Conservation (phyloP, 2,113 vertebrate genomes). For the Bos javanicus region DNA sequence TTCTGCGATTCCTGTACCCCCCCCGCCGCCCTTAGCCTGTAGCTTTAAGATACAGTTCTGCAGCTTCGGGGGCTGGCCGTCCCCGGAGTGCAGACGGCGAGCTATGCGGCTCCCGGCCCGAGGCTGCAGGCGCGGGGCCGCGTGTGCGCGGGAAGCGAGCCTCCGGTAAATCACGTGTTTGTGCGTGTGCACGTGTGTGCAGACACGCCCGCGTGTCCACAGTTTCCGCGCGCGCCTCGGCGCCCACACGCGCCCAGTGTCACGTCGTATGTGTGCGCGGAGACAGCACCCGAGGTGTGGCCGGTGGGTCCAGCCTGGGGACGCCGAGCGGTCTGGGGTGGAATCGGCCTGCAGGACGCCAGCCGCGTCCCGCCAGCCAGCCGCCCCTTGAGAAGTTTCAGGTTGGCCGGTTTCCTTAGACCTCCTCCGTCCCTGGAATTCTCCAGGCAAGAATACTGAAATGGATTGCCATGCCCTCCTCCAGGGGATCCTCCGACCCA, state of each 20-base stretch:
- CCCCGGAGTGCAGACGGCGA: not conserved
- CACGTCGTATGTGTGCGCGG: not conserved
- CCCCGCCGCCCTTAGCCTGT: not conserved
- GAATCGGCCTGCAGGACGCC: not conserved
- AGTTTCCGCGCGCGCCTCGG: too few species aligned
- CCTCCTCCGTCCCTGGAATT: not conserved
- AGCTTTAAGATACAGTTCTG: not conserved
- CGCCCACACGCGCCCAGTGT: fast-evolving
- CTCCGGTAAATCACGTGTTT: not conserved
- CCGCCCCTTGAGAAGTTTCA: not conserved
- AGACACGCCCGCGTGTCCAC: not conserved
- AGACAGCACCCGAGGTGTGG: not conserved
- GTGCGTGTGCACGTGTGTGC: not conserved
- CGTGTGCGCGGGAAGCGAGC: not conserved
- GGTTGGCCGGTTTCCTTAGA: not conserved
- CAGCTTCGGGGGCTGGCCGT: not conserved
- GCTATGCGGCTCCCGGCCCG: too few species aligned
- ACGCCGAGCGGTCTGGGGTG: not conserved
- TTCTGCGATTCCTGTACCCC: too few species aligned
- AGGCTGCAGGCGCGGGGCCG: too few species aligned
- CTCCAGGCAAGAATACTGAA: not conserved
- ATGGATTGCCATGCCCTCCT: not conserved
- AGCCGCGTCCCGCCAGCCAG: fast-evolving
- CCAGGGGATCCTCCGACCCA: not conserved
- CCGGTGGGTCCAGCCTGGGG: too few species aligned